phyloP scores from a whole-genome alignment of 2,113 vertebrate genomes.

The Brienomyrus brachyistius region DNA sequence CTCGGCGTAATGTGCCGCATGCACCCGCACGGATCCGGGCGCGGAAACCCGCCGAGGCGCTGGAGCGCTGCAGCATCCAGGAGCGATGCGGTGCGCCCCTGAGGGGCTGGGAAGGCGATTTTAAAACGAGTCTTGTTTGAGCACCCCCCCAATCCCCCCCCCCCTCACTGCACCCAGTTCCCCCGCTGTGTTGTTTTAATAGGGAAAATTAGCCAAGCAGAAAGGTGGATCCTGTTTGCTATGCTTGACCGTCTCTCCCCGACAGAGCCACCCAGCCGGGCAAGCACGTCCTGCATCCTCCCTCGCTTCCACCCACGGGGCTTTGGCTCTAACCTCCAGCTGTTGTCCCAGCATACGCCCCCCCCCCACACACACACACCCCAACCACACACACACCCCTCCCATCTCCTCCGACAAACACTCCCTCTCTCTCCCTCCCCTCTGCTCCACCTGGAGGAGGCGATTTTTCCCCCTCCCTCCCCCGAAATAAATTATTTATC shows the following conservation, averaged over 20 bases:
- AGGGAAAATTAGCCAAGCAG: constrained; percentile 96
- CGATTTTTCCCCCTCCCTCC: not conserved
- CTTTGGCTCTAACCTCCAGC: constrained; percentile 21
- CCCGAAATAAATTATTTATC: constrained; percentile 20
- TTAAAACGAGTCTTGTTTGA: constrained; percentile 92
- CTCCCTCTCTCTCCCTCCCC: constrained; percentile 1
- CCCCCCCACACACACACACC: not conserved
- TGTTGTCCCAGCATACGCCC: constrained; percentile 22
- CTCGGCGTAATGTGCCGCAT: not conserved
- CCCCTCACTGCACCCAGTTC: constrained; percentile 67
- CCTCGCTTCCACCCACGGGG: constrained; percentile 51
- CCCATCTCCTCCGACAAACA: not conserved
- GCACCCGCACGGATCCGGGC: constrained; percentile 20
- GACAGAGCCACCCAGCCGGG: constrained; percentile 71
- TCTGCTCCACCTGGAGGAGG: constrained; percentile 24
- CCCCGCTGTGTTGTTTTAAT: constrained; percentile 95
- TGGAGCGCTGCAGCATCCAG: not conserved
- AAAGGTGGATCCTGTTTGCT: constrained; percentile 96
- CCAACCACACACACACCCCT: not conserved
- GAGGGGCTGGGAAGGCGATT: constrained; percentile 66
- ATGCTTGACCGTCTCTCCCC: constrained; percentile 80
- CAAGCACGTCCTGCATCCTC: constrained; percentile 65
- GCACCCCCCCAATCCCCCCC: constrained; percentile 33
- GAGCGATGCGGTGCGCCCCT: constrained; percentile 15
- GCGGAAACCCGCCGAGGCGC: constrained; percentile 15